A percentile compares a stretch with the other conserved stretches of the same genome.
These are phyloP conservation scores for Diprion similis DNA, from an alignment of 1,140 invertebrate species.

Conservation along the genomic window DNA sequence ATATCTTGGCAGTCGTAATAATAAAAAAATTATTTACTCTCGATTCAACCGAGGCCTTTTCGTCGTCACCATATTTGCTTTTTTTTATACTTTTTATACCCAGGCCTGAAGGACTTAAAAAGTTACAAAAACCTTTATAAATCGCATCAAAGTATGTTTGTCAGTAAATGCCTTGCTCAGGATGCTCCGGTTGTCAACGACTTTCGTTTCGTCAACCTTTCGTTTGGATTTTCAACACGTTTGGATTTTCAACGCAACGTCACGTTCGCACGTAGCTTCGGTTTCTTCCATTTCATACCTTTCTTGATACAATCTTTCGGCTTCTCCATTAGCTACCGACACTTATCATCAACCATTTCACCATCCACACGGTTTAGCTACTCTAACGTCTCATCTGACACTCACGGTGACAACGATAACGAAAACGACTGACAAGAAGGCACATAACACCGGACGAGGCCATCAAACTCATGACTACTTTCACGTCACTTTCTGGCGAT, in stretches of 20 bases:
- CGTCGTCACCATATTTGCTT: too few relatives aligned
- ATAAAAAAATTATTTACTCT: too few relatives aligned
- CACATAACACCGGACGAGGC: slow-evolving; percentile 23
- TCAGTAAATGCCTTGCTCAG: neutral
- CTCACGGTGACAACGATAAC: neutral
- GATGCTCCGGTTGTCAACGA: slow-evolving; percentile 1
- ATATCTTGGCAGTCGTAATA: neutral
- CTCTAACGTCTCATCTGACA: neutral
- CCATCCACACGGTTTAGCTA: neutral
- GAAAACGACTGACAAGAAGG: neutral
- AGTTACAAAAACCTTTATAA: neutral
- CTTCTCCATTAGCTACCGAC: too few relatives aligned
- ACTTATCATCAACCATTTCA: too few relatives aligned
- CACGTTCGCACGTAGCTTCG: neutral
- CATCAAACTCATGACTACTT: slow-evolving; percentile 44
- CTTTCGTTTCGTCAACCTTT: neutral
- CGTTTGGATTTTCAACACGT: slow-evolving; percentile 1
- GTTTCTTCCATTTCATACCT: too few relatives aligned
- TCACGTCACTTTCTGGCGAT: slow-evolving; percentile 52
- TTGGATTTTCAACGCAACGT: neutral
- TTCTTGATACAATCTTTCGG: too few relatives aligned
- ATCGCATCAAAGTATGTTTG: neutral
- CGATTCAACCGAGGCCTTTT: too few relatives aligned
- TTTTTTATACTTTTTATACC: too few relatives aligned
- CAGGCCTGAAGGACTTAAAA: too few relatives aligned